Evolutionary conservation across 2,113 vertebrate species (phyloP), one percentile per base, ranked within the genome.

Genomic region (Oriolus oriolus): DNA sequence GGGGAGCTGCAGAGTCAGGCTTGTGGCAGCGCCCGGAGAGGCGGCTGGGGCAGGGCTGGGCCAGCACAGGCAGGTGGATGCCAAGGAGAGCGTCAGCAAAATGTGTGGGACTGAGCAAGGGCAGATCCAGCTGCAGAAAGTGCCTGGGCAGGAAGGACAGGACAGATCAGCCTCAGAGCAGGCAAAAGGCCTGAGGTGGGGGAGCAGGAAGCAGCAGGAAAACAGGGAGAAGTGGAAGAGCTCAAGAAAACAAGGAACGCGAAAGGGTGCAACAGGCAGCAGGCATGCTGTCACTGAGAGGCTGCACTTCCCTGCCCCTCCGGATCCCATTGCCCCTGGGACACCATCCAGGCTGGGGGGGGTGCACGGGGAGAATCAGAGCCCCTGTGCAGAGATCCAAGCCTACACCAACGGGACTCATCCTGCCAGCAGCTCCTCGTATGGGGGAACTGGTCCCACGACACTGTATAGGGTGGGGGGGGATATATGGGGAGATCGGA

Each of bases 321-420:
- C 0, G 0, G 30, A 47, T 18, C 18, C 13, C 37, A 33, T 37
- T 31, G 42, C 6, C 27, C 9, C 21, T 4, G 6, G 13, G 26
- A 42, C 39, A 42, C 26, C 4, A 4, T 17, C 16, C n/a, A 49
- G 18, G 19, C 39, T 18, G 52, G 37, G 22, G 8, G 23, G 20
- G 26, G 39, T 37, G 44, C 63, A 49, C 0, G 0, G 26, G 21
- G 7, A 61, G 30, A 73, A 61, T 11, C 24, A 49, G 20, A 75
- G 20, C 6, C 49, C 20, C 60, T 44, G 15, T 42, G 33, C 73
- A 79, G 20, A 61, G 20, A 59, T 30, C 42, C 7, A 3, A 77
- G 16, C 33, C 60, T 33, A 4, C 9, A 53, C 16, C 23, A 21
- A 1, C 3, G 24, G 6, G 28, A 23, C 23, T 57, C 33, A 64